Base-by-base conservation (phyloP, 2,797 vertebrate species). In the Alosa sapidissima region DNA sequence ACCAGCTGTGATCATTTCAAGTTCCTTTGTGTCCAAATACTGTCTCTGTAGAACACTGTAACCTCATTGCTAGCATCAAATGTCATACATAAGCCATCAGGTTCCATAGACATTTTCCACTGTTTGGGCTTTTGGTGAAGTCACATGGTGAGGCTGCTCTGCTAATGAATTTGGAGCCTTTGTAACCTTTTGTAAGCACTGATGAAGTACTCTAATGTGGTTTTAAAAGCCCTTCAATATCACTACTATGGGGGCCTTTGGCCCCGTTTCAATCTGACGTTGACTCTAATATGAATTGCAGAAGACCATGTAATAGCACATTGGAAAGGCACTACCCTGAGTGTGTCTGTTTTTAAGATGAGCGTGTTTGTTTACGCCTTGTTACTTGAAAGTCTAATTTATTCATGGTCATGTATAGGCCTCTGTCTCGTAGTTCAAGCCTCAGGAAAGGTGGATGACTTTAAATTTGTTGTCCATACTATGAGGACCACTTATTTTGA, bases 391-490 rank as follows among this genome's bases (percentile, higher is more conserved):
- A 78, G 41, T 47, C 41, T 41, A 78, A 21, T 9, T 78, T 45
- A 45, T 78, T 78, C 72, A 78, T 41, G n/a, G 28, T 72, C 36
- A 78, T 21, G 72, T 7, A 47, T 78, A 78, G 41, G 36, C 41
- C 19, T 78, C 72, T 78, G 72, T 14, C 72, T 78, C 72, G 16
- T 36, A 78, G 72, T 78, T 41, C 72, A 78, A 78, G 72, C 72
- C 72, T 78, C 72, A 47, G 68, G 68, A 78, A 78, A 47, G 72
- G 72, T 47, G 41, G 36, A 78, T 78, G 72, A 78, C 72, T 47
- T 33, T 36, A 41, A 41, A 72, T 36, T 10, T 72, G 2, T 41
- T 75, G 33, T 78, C 16, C 72, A 78, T 78, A 41, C 16, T 78
- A 6, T 47, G 47, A 78, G 72, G 72, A 78, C 41, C 72, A 78